Evolutionary conservation across 2,888 invertebrate species (phyloP).

Genomic region (Metopia argyrocephala): DNA sequence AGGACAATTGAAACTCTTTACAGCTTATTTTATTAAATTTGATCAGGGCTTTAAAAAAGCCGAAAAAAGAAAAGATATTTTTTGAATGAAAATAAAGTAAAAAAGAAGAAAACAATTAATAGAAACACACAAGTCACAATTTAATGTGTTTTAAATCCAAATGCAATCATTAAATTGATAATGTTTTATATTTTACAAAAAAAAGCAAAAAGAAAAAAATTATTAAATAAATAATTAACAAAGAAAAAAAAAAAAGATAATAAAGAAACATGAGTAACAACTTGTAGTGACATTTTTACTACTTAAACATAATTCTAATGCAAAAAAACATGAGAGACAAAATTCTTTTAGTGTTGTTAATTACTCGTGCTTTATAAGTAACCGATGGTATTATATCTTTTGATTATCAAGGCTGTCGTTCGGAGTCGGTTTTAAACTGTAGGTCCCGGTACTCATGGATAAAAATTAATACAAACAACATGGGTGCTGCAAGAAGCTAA

Average conservation of each 20-base stretch:
- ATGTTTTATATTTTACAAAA: conserved; percentile 22
- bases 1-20: no score
- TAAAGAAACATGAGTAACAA: conserved; percentile 40
- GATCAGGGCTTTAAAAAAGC: no score
- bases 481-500: no score
- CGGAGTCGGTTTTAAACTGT: no score
- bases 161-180: conserved; percentile 43
- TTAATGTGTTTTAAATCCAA: conserved; percentile 28
- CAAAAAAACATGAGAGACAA: not conserved
- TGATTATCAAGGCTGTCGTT: no score
- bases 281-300: conserved; percentile 16
- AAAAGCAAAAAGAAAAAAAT: conserved; percentile 8
- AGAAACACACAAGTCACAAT: not conserved
- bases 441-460: no score
- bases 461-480: no score
- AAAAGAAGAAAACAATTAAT: no score
- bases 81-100: no score
- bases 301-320: not conserved
- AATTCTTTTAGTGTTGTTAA: not conserved
- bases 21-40: conserved; percentile 27
- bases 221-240: not conserved
- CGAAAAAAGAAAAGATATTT: no score
- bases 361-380: not conserved
- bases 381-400: not conserved
- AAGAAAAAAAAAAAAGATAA: not conserved